Conservation (phyloP, 2,113 vertebrate species). For the Varanus komodoensis region DNA sequence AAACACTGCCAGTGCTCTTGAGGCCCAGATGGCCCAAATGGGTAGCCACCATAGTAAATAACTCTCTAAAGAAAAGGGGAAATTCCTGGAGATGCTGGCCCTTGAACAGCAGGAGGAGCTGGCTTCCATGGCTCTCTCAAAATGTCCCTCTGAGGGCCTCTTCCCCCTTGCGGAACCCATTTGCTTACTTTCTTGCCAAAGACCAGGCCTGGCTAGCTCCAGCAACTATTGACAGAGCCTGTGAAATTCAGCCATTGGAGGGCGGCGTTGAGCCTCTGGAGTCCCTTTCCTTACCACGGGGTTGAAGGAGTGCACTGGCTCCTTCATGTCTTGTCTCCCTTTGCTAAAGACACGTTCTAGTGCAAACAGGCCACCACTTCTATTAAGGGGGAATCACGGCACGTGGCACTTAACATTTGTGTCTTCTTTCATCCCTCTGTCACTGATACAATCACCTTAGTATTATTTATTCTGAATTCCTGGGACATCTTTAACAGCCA, state of each 20-base stretch:
- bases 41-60: neutral
- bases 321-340: slow-evolving; percentile 32
- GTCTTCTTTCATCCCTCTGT: slow-evolving; percentile 5
- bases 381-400: neutral
- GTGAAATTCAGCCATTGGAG: slow-evolving; percentile 73
- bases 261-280: slow-evolving; percentile 73
- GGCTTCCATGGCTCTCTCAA: neutral
- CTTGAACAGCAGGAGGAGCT: slow-evolving; percentile 2
- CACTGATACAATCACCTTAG: rapidly evolving
- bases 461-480: neutral
- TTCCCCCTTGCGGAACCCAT: neutral
- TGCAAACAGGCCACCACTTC: slow-evolving; percentile 1
- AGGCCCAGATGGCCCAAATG: slow-evolving; percentile 15
- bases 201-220: slow-evolving; percentile 25
- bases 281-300: slow-evolving; percentile 52
- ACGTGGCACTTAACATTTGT: neutral
- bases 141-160: neutral
- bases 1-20: neutral
- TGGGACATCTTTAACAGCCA: rapidly evolving
- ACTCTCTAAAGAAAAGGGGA: slow-evolving; percentile 1
- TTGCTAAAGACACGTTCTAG: slow-evolving; percentile 31
- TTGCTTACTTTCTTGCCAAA: slow-evolving; percentile 5
- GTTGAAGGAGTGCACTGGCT: slow-evolving; percentile 38
- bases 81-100: neutral
- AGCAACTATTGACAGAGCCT: slow-evolving; percentile 31